These are phyloP conservation scores for Hololepta plana DNA, from an alignment of 2,888 invertebrate genomes.

Conservation along the genomic window DNA sequence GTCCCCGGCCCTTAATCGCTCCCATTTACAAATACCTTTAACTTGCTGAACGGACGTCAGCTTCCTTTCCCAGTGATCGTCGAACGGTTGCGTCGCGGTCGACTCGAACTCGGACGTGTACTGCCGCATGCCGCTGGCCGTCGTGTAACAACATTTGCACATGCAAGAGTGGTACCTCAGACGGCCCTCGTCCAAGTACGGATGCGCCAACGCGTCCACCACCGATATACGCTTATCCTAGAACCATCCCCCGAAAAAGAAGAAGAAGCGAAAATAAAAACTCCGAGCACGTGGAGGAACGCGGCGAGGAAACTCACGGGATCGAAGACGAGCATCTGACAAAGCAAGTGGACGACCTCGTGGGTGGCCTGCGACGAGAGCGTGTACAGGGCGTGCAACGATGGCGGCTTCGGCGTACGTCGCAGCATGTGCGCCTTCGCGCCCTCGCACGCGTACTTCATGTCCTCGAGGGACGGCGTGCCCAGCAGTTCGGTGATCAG, in stretches of 20 bases:
- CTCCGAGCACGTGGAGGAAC: not conserved
- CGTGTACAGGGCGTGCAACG: constrained; percentile 77
- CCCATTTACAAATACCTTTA: constrained; percentile 48
- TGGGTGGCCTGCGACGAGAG: constrained; percentile 82
- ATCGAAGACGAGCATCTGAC: constrained; percentile 96
- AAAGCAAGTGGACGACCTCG: constrained; percentile 92
- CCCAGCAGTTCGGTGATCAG: constrained; percentile 94
- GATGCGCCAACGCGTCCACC: constrained; percentile 88
- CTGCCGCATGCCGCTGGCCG: constrained; percentile 59
- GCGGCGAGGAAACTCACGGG: constrained; percentile 52
- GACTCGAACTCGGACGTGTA: constrained; percentile 88
- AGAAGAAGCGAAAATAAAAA: not conserved
- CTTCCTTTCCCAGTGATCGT: constrained; percentile 93
- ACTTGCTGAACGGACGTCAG: constrained; percentile 84
- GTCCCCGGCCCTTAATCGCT: too few species aligned
- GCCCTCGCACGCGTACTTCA: constrained; percentile 93
- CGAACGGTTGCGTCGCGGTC: constrained; percentile 76
- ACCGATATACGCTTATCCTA: constrained; percentile 89
- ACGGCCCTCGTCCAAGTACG: constrained; percentile 94
- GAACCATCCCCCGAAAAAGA: too few species aligned
- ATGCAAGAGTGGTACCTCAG: constrained; percentile 99
- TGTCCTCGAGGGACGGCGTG: constrained; percentile 88
- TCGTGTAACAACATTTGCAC: constrained; percentile 94
- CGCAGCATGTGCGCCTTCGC: constrained; percentile 83
- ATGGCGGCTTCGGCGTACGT: constrained; percentile 73